Evolutionary conservation across 2,113 vertebrate genomes (phyloP).

Genomic region (Hippoglossus stenolepis): DNA sequence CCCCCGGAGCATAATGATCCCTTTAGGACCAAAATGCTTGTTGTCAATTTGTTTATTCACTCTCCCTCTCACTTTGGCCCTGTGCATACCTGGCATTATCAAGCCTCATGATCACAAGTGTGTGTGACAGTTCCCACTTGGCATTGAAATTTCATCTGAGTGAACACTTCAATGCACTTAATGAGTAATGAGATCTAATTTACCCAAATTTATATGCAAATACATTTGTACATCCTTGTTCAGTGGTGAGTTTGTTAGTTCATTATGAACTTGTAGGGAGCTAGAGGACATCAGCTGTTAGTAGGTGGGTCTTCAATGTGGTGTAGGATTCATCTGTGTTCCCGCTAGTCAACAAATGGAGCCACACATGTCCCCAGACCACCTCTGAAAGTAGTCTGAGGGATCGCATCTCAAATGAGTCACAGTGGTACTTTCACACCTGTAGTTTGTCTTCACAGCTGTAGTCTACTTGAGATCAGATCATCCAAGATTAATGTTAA

Average conservation of each 20-base stretch:
- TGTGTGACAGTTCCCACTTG: not conserved
- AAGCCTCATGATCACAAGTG: not conserved
- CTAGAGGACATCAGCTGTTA: not conserved
- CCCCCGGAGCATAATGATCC: conserved; percentile 6
- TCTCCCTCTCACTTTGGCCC: not conserved
- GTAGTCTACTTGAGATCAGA: not conserved
- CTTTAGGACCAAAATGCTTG: not conserved
- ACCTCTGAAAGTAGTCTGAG: not conserved
- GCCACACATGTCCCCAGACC: not conserved
- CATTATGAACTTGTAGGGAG: not conserved
- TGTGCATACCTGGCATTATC: not conserved
- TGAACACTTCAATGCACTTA: not conserved
- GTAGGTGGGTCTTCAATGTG: no score
- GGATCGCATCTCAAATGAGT: not conserved
- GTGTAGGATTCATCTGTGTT: not conserved
- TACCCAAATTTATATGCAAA: not conserved
- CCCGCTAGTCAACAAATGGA: not conserved
- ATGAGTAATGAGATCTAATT: not conserved
- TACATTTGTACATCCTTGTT: not conserved
- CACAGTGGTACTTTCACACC: not conserved
- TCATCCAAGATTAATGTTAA: not conserved
- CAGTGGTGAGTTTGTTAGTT: not conserved
- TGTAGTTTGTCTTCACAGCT: not conserved
- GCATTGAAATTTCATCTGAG: not conserved
- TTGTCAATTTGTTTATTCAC: no score